A percentile compares a stretch with the other conserved stretches of the same genome.
These are phyloP conservation scores for Callithrix jacchus DNA, from an alignment of 2,113 vertebrate species.

Conservation along the genomic window DNA sequence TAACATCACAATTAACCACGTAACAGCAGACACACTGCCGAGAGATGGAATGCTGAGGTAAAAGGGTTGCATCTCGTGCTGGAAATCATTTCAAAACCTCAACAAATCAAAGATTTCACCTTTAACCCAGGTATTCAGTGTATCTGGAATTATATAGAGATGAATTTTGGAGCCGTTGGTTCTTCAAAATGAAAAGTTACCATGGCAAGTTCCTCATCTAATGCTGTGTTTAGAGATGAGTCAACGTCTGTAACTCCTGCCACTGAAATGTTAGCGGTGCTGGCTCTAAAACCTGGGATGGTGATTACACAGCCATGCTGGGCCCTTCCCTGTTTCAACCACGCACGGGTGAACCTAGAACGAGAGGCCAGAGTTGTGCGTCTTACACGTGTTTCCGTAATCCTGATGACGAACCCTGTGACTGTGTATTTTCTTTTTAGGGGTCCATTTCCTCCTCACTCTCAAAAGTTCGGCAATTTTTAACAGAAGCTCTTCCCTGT, in stretches of 20 bases:
- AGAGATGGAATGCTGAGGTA: neutral
- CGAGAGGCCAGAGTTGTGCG: neutral
- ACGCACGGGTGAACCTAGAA: neutral
- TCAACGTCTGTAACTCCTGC: neutral
- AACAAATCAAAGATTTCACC: neutral
- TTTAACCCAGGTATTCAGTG: neutral
- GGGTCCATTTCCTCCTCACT: neutral
- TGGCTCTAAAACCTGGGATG: neutral
- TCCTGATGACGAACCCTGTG: neutral
- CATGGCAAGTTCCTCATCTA: neutral
- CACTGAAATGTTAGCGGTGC: rapidly evolving
- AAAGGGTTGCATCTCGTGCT: neutral
- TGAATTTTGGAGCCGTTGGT: neutral
- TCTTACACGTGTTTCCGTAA: neutral
- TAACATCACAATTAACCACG: neutral
- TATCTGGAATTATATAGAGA: neutral
- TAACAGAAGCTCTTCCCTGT: neutral
- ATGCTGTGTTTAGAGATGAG: neutral
- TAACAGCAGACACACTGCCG: neutral
- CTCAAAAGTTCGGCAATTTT: neutral
- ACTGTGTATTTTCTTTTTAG: neutral
- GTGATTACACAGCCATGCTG: rapidly evolving
- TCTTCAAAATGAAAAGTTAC: neutral
- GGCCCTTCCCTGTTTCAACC: neutral
- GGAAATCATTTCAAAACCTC: neutral